Base-by-base conservation (phyloP, 2,888 invertebrate genomes). In the Dryadula phaetusa region DNA sequence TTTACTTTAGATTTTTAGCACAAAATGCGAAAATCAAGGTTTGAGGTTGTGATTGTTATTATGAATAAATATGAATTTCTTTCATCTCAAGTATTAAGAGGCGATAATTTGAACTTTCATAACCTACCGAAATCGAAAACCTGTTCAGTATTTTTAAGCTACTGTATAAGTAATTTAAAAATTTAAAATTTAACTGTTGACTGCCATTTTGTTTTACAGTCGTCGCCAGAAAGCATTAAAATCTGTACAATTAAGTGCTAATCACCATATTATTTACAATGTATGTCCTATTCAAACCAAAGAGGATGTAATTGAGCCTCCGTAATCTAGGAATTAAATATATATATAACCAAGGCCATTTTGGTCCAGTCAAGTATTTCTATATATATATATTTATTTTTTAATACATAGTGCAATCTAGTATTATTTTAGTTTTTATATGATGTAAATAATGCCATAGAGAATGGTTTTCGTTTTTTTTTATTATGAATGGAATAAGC, bases 31-130 rank as follows among this genome's bases (percentile, higher is more conserved):
- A 73, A 56, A 82, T 84, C 84, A 82, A 84, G 83, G 74, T 79
- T 74, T 72, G 78, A 74, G 88, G 88, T 88, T 89, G 88, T 88
- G 89, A 89, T 78, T 75, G 76, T 79, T 75, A 72, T 76, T 75
- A 72, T 76, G 76, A 77, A 70, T 69, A 49, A 18, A 16, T 61
- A 42, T 54, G 44, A 42, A 40, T 20, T 22, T 37, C 54, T 22
- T 56, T 12, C 22, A n/a, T n/a, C 22, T 37, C 54, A 32, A 5
- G 7, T 56, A 40, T 37, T 54, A 37, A 1, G 14, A 20, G n/a
- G 4, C 18, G 14, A 54, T 3, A 7, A n/a, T 54, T 54, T 3
- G 8, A 54, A 37, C 37, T 34, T 54, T 37, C 54, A 40, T 56
- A 14, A 20, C 22, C 37, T 40, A 12, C 8, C 10, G 14, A 40